Evolutionary conservation across 2,113 vertebrate species (phyloP).

Genomic region (Pseudorhombus dupliciocellatus): DNA sequence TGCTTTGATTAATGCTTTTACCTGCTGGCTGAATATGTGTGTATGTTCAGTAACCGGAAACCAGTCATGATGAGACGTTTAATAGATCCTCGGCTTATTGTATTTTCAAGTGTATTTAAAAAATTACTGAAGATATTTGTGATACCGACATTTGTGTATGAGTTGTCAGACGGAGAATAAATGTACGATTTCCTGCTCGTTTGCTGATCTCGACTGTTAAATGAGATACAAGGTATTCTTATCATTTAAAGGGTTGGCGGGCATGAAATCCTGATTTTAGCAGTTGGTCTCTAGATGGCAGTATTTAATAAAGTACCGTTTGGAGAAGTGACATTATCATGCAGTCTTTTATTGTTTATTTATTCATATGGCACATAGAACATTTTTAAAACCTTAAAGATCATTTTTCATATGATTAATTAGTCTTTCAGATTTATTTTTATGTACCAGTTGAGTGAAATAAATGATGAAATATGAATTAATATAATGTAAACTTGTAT

Average conservation of each 20-base stretch:
- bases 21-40: conserved; percentile 44
- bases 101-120: conserved; percentile 41
- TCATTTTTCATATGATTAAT: too few relatives aligned
- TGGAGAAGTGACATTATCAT: conserved; percentile 4
- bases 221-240: not conserved
- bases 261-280: not conserved
- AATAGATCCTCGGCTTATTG: conserved; percentile 31
- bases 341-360: conserved; percentile 43
- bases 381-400: conserved; percentile 3
- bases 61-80: conserved; percentile 28
- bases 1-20: conserved; percentile 65
- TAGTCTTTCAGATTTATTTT: conserved; percentile 21
- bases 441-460: conserved; percentile 38
- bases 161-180: conserved; percentile 50
- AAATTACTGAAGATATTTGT: conserved; percentile 51
- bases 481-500: conserved; percentile 41
- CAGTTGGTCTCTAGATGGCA: conserved; percentile 66
- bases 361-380: conserved; percentile 17
- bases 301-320: conserved; percentile 53
- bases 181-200: conserved; percentile 40
- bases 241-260: not conserved
- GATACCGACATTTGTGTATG: conserved; percentile 44
- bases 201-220: conserved; percentile 22
- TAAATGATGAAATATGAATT: conserved; percentile 37
- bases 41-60: conserved; percentile 41